A percentile compares a stretch with the other conserved stretches of the same genome.
phyloP scores from a whole-genome alignment of 2,888 invertebrate genomes.

The Nemotelus nigrinus region DNA sequence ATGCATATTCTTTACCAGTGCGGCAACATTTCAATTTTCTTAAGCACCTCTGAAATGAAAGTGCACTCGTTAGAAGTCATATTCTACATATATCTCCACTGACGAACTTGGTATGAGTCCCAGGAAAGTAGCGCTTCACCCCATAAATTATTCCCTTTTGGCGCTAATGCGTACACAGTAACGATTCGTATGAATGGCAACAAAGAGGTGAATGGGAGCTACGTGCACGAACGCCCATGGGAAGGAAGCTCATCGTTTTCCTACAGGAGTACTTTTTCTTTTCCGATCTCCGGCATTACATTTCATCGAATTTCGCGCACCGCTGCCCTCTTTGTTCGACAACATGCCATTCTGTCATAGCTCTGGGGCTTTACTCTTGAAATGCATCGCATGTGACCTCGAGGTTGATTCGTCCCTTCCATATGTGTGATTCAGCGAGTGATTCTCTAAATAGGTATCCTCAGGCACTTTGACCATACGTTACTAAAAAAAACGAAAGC shows the following conservation, averaged over 20 bases:
- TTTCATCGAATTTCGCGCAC: slow-evolving; percentile 68
- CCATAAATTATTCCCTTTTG: slow-evolving; percentile 42
- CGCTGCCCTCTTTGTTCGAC: slow-evolving; percentile 64
- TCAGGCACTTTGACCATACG: slow-evolving; percentile 49
- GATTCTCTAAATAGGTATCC: slow-evolving; percentile 49
- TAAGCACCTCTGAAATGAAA: slow-evolving; percentile 45
- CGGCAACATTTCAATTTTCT: slow-evolving; percentile 46
- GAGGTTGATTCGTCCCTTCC: slow-evolving; percentile 30
- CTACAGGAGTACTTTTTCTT: slow-evolving; percentile 11
- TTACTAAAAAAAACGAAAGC: neutral
- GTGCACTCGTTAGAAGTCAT: slow-evolving; percentile 15
- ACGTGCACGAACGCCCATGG: slow-evolving; percentile 33
- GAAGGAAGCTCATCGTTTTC: slow-evolving; percentile 29
- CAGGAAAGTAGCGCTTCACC: slow-evolving; percentile 15
- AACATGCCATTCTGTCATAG: slow-evolving; percentile 45
- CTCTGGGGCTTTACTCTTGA: slow-evolving; percentile 42
- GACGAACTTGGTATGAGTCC: neutral
- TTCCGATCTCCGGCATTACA: slow-evolving; percentile 61
- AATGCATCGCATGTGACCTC: slow-evolving; percentile 40
- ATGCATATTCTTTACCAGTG: slow-evolving; percentile 9
- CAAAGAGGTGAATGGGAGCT: slow-evolving; percentile 1
- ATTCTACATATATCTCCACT: neutral
- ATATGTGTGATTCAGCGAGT: slow-evolving; percentile 37
- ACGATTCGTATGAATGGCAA: slow-evolving; percentile 13
- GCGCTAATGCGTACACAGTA: slow-evolving; percentile 28